Evolutionary conservation across 2,797 vertebrate genomes (phyloP).

Genomic region (Alectoris magna): DNA sequence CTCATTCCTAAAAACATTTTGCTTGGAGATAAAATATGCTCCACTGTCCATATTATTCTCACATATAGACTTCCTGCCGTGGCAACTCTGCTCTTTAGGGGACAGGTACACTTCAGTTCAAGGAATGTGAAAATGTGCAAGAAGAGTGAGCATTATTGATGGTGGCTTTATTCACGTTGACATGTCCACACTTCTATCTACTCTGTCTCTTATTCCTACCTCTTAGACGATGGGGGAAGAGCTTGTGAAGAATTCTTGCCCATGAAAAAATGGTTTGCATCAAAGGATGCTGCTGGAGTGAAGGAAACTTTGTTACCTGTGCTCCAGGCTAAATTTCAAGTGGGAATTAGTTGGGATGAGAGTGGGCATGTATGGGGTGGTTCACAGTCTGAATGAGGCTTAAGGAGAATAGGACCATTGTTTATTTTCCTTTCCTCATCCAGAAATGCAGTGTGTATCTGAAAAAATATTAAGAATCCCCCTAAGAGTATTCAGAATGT

Average conservation of each 20-base stretch:
- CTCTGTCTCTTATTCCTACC: background rate
- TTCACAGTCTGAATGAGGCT: background rate
- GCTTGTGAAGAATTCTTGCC: background rate
- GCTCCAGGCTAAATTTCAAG: background rate
- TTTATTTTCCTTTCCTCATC: background rate
- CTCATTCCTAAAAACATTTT: background rate
- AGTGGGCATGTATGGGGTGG: background rate
- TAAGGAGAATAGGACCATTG: background rate
- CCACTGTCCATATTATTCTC: background rate
- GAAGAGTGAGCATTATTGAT: background rate
- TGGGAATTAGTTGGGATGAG: background rate
- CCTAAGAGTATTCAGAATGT: background rate
- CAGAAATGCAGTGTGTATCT: background rate
- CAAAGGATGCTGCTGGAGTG: background rate
- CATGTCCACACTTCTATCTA: background rate
- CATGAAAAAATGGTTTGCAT: background rate
- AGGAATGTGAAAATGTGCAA: background rate
- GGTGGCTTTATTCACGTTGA: background rate
- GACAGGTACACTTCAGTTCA: background rate
- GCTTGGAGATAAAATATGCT: background rate
- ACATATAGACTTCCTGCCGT: background rate
- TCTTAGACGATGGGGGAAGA: background rate
- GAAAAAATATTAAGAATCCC: conserved; percentile 15
- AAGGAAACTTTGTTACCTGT: background rate
- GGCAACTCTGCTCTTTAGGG: background rate